Evolutionary conservation across 1,140 invertebrate species (phyloP), one percentile per base, ranked within the genome.

Genomic region (Zaprionus davidi): DNA sequence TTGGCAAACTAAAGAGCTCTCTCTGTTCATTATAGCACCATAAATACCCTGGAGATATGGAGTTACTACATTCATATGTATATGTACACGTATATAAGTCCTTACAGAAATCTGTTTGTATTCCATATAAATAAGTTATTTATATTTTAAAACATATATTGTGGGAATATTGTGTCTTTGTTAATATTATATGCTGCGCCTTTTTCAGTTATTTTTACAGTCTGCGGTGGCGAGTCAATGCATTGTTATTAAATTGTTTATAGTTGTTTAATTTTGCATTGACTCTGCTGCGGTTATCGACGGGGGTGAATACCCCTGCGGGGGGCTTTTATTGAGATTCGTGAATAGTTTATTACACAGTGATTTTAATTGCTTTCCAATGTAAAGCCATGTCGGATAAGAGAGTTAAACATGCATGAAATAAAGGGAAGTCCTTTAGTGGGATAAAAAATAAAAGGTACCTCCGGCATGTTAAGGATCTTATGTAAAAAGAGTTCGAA

Each of bases 231-330:
- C n/a, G 41, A 44, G 41, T 44, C 41, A 46, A 46, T 46, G 46
- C 15, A 65, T 38, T 66, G 49, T 72, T 76, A 38, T 72, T 67
- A 56, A 76, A 76, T 72, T 62, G 69, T 57, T 76, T 67, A 72
- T 72, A 62, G 70, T 41, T 46, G 38, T 60, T 66, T 76, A 66
- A 76, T 71, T 76, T 71, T 36, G 20, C 46, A 72, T 49, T 72
- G 56, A 56, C 69, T 34, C 56, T 36, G 68, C 44, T 71, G 69
- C 15, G 38, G 31, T 20, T 34, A 31, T 59, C 36, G 55, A 9
- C n/a, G 6, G 15, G 11, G n/a, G n/a, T 20, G 34, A 58, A 56
- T 71, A 17, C 44, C 17, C n/a, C 26, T 26, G 68, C 44, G 17
- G 38, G 3, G 53, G 31, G 53, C 26, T 64, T 60, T 69, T 51